Conservation (phyloP, 2,888 invertebrate genomes). For the Alsophila aescularia region DNA sequence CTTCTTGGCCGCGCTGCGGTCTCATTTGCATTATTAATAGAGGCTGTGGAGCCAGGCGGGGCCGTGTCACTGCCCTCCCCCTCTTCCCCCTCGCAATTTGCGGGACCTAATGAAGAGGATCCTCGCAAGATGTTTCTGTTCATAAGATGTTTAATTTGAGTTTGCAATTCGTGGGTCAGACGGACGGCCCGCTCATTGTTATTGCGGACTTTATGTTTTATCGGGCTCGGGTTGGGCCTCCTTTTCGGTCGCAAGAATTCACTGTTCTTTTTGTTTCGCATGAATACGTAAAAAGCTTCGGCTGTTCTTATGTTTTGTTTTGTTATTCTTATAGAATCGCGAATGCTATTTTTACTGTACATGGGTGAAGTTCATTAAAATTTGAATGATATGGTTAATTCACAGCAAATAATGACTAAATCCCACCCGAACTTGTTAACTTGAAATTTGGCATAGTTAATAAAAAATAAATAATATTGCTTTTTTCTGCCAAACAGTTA, state of each 20-base stretch:
- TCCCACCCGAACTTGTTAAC: too few species aligned
- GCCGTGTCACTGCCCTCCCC: slow-evolving; percentile 71
- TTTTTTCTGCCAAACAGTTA: too few species aligned
- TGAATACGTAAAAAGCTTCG: slow-evolving; percentile 23
- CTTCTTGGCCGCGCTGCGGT: slow-evolving; percentile 83
- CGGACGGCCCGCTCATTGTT: slow-evolving; percentile 69
- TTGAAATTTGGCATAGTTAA: too few species aligned
- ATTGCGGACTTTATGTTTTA: slow-evolving; percentile 68
- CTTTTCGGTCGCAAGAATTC: slow-evolving; percentile 11
- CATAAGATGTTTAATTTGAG: slow-evolving; percentile 84
- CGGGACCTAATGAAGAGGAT: slow-evolving; percentile 83
- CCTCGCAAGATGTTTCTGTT: slow-evolving; percentile 82
- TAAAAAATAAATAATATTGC: too few species aligned
- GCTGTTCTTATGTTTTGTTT: slow-evolving; percentile 16
- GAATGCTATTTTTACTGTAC: too few species aligned
- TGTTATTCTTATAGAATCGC: not conserved
- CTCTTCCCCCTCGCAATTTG: slow-evolving; percentile 69
- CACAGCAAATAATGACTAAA: too few species aligned
- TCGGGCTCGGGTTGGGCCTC: slow-evolving; percentile 40
- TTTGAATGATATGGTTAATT: too few species aligned
- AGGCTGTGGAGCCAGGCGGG: slow-evolving; percentile 58
- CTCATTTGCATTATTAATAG: slow-evolving; percentile 85
- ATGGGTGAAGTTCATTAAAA: too few species aligned
- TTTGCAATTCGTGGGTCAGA: slow-evolving; percentile 79
- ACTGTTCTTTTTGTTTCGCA: slow-evolving; percentile 21